Conservation (phyloP, 1,140 invertebrate species). For the Drosophila nikananu region DNA sequence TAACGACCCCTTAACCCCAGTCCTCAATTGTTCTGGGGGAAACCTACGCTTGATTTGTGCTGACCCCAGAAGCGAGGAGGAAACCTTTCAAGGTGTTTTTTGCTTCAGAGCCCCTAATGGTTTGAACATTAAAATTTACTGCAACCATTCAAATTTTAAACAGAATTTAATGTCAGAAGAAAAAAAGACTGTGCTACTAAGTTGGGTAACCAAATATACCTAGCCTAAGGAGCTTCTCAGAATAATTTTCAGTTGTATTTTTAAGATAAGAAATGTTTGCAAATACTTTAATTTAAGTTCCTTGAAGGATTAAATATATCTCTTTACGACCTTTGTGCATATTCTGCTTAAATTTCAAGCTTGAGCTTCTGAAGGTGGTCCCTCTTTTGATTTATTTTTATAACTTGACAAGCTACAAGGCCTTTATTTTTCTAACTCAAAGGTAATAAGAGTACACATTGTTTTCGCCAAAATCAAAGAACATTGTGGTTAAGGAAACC, state of each 20-base stretch:
- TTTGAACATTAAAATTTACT: background rate
- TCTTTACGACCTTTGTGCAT: background rate
- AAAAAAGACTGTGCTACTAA: background rate
- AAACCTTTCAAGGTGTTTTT: background rate
- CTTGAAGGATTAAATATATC: background rate
- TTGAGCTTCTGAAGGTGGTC: too few relatives aligned
- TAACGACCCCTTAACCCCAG: slow-evolving; percentile 22
- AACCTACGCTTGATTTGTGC: background rate
- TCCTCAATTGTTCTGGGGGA: slow-evolving; percentile 1
- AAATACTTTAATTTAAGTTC: too few relatives aligned
- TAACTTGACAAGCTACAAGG: too few relatives aligned
- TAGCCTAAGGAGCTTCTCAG: too few relatives aligned
- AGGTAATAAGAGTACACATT: background rate
- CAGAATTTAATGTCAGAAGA: background rate
- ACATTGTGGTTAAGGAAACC: background rate
- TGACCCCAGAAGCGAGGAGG: background rate
- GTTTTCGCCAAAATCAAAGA: slow-evolving; percentile 2
- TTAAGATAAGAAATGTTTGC: background rate
- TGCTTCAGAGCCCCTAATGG: background rate
- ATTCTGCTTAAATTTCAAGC: background rate
- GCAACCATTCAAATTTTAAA: background rate
- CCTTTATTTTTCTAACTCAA: background rate
- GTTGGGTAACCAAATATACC: background rate
- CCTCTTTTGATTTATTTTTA: too few relatives aligned
- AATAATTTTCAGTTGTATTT: background rate